Evolutionary conservation across 2,888 invertebrate species (phyloP).

Genomic region (Eudasyphora cyanicolor): DNA sequence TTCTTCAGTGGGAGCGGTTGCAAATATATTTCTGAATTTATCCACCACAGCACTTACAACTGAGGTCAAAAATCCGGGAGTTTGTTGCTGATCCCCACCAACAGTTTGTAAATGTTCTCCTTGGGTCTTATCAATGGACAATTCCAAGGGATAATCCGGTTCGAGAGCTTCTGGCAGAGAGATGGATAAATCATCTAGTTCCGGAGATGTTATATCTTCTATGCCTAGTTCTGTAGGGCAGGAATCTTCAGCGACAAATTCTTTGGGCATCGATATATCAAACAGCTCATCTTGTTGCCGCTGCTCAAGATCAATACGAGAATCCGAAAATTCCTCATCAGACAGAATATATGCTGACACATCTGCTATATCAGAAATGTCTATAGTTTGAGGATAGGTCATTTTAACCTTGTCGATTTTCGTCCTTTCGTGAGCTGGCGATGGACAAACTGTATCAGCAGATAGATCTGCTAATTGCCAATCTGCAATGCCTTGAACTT

Average conservation of each 20-base stretch:
- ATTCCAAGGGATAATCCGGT: conserved; percentile 33
- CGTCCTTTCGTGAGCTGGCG: background rate
- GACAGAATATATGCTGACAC: background rate
- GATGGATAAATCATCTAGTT: conserved; percentile 46
- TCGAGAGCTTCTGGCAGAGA: conserved; percentile 30
- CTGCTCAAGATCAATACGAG: too few relatives aligned
- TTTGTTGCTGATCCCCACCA: background rate
- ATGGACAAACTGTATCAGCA: background rate
- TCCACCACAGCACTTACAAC: conserved; percentile 39
- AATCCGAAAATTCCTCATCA: background rate
- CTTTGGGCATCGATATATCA: conserved; percentile 39
- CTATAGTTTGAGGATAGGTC: background rate
- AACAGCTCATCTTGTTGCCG: background rate
- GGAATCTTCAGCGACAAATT: conserved; percentile 21
- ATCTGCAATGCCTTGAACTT: conserved; percentile 9
- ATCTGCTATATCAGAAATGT: background rate
- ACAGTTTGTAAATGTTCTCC: background rate
- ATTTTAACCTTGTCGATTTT: background rate
- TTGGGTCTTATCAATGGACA: background rate
- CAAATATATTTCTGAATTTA: conserved; percentile 48
- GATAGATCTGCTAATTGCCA: background rate
- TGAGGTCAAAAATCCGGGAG: conserved; percentile 41
- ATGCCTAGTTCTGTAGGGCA: conserved; percentile 30
- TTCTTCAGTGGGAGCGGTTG: background rate
- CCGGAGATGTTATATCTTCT: conserved; percentile 40